A percentile compares a stretch with the other conserved stretches of the same genome.
Conservation (phyloP, 37 sponge, comb jelly and placozoan species). For the Ephydatia muelleri region DNA sequence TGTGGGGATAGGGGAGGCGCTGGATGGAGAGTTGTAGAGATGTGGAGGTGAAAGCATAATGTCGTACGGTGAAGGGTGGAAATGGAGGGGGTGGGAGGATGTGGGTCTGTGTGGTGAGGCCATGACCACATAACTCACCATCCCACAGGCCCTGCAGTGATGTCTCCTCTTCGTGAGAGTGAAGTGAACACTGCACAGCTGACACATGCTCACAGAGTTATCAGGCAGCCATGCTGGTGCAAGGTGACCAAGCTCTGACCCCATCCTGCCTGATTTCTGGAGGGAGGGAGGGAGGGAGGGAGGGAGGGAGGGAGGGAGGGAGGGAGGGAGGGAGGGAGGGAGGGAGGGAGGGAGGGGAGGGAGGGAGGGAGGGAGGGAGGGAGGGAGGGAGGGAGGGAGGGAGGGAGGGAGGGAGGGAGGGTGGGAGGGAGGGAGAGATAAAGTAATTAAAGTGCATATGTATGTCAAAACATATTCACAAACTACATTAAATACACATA, state of each 20-base stretch:
- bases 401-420: background rate
- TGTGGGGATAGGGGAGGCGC: background rate
- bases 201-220: too few species aligned
- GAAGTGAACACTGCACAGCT: slow-evolving; percentile 58
- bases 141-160: too few species aligned
- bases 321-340: background rate
- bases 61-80: background rate
- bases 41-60: background rate
- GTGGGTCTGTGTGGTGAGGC: too few species aligned
- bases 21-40: background rate
- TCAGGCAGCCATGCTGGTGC: too few species aligned
- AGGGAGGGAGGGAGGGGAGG: background rate
- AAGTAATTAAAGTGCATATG: too few species aligned
- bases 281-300: background rate
- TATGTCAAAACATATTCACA: too few species aligned
- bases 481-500: too few species aligned
- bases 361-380: too few species aligned
- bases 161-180: slow-evolving; percentile 72
- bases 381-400: too few species aligned
- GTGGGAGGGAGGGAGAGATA: background rate
- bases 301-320: background rate
- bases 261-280: too few species aligned
- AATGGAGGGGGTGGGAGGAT: background rate
- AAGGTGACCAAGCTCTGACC: too few species aligned
- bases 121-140: too few species aligned